These are phyloP conservation scores for Neopipo cinnamomea DNA, from an alignment of 2,113 vertebrate species.

Conservation along the genomic window DNA sequence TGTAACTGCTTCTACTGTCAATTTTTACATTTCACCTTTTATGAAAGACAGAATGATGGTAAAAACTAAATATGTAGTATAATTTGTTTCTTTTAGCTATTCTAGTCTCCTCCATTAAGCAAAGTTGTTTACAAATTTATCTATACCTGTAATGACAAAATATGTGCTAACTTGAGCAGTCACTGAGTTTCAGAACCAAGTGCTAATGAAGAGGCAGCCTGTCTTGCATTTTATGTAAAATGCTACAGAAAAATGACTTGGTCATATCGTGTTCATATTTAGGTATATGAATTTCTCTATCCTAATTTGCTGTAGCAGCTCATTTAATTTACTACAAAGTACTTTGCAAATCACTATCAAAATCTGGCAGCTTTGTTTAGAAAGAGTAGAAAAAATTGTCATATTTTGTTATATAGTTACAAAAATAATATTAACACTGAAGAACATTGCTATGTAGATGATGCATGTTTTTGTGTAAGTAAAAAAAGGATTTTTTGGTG, in stretches of 20 bases:
- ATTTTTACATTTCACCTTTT: neutral
- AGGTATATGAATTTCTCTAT: constrained; percentile 28
- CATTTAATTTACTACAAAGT: constrained; percentile 39
- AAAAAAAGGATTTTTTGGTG: neutral
- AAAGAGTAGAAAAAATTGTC: constrained; percentile 38
- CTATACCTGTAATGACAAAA: neutral
- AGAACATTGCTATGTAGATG: constrained; percentile 1
- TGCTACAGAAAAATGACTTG: neutral
- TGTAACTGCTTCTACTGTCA: neutral
- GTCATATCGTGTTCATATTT: constrained; percentile 10
- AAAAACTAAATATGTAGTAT: neutral
- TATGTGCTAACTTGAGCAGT: neutral
- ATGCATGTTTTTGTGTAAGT: neutral
- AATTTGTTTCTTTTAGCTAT: neutral
- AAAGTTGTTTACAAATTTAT: neutral
- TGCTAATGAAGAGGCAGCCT: neutral
- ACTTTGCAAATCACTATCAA: constrained; percentile 54
- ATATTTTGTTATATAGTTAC: constrained; percentile 34
- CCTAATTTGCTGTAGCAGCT: constrained; percentile 20
- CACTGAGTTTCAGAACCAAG: neutral
- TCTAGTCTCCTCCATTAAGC: neutral
- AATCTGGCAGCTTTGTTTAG: constrained; percentile 48
- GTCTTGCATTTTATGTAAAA: constrained; percentile 23
- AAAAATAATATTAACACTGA: constrained; percentile 3
- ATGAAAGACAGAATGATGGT: neutral